Base-by-base conservation (phyloP, 1,140 invertebrate species). In the Pomacea maculata region DNA sequence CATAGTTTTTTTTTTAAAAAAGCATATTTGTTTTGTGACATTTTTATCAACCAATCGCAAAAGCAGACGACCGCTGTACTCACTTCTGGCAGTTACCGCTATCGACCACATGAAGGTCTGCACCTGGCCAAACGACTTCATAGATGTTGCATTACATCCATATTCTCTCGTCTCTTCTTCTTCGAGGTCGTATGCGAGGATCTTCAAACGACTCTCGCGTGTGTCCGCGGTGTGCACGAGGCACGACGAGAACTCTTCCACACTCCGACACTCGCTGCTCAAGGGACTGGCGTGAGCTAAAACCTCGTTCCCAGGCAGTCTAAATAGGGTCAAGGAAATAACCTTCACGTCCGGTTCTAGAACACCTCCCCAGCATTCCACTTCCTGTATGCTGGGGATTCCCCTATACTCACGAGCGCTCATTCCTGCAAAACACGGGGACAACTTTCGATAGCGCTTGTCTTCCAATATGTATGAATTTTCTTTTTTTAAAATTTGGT, bases 381-480 rank as follows among this genome's bases (percentile, higher is more conserved):
- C 75, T 78, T 78, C 75, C 75, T 78, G 75, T 78, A 78, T 61
- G 64, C n/a, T 34, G 17, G 63, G 63, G n/a, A 78, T 78, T 15
- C 75, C 75, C 34, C 75, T 57, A 63, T 52, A 78, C 21, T 67
- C 75, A 4, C 75, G 75, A 45, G 21, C 17, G 9, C 63, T 52
- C 64, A 78, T 78, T 67, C 75, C 75, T 78, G 63, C 15, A 78
- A 78, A 65, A 61, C 12, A 25, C 2, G 29, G 4, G 1, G n/a
- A n/a, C 21, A n/a, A 34, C 34, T 45, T 45, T 45, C 34, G 34
- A 45, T 45, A 45, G 34, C 34, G 6, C 34, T 45, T 45, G 34
- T 45, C 34, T 45, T 45, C 34, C 2, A 45, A 45, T 6, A 0
- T 45, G 0, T 2, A 4, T 45, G 34, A 45, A 45, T 45, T 45